phyloP scores from a whole-genome alignment of 2,797 vertebrate genomes.

The Sebastes diploproa region DNA sequence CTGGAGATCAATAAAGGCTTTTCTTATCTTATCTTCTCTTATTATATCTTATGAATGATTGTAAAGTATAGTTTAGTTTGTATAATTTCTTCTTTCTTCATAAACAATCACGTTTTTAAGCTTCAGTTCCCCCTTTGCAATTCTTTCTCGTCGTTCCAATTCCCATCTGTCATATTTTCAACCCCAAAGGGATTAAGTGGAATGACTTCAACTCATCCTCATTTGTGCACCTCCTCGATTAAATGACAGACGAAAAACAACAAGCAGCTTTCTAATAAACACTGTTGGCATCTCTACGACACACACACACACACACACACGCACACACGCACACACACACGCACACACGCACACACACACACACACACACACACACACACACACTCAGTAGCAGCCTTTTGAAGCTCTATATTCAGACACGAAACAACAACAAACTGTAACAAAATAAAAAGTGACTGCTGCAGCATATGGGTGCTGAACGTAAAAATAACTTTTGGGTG shows the following conservation, averaged over 20 bases:
- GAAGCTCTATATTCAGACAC: slow-evolving; percentile 18
- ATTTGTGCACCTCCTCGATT: background rate
- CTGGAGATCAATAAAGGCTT: background rate
- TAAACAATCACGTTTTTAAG: background rate
- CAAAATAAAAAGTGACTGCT: slow-evolving; percentile 22
- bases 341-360: background rate
- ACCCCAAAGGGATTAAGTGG: slow-evolving; percentile 12
- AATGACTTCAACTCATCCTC: slow-evolving; percentile 29
- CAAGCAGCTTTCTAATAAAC: slow-evolving; percentile 25
- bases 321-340: background rate
- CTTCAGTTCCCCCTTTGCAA: background rate
- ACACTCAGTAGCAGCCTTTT: slow-evolving; percentile 1
- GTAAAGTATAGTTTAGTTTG: background rate
- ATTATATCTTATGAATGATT: background rate
- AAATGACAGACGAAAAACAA: slow-evolving; percentile 19
- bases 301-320: background rate
- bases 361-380: background rate
- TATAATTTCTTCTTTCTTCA: background rate
- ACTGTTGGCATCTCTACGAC: background rate
- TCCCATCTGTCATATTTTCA: slow-evolving; percentile 10
- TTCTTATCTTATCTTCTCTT: background rate
- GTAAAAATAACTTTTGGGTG: slow-evolving; percentile 47
- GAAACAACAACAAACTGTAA: slow-evolving; percentile 23
- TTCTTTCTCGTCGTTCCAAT: background rate
- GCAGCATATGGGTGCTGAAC: slow-evolving; percentile 36